phyloP scores from a whole-genome alignment of 2,888 invertebrate species.

The Mimas tiliae region DNA sequence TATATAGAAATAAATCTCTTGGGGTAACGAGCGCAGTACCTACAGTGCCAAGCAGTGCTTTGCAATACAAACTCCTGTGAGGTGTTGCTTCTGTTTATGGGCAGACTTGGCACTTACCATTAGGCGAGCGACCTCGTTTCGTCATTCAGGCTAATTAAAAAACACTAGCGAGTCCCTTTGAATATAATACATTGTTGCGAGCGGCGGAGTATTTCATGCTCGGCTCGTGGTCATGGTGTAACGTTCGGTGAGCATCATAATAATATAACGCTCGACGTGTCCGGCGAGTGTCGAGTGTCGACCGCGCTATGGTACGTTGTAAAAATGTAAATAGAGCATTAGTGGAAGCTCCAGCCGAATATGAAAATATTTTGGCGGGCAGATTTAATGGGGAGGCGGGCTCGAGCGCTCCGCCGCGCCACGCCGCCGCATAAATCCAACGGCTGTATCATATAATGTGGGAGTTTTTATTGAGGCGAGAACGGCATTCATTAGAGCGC shows the following conservation, averaged over 20 bases:
- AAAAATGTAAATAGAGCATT: conserved; percentile 46
- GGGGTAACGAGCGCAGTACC: no score
- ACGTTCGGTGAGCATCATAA: not conserved
- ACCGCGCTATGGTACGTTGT: conserved; percentile 23
- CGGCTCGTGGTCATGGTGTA: not conserved
- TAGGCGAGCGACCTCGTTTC: no score
- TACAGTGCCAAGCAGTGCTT: no score
- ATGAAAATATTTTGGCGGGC: conserved; percentile 45
- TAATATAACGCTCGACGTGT: not conserved
- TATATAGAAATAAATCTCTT: no score
- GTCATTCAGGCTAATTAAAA: no score
- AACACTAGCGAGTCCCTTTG: no score
- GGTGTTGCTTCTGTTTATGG: no score
- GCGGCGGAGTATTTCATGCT: no score
- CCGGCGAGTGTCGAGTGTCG: not conserved
- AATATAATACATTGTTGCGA: no score
- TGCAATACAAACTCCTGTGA: no score
- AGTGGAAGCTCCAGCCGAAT: conserved; percentile 35
- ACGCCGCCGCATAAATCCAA: conserved; percentile 43
- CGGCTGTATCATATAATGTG: conserved; percentile 56
- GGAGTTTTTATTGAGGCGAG: conserved; percentile 62
- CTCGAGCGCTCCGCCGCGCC: conserved; percentile 29
- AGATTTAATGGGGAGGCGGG: conserved; percentile 39
- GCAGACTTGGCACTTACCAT: no score
- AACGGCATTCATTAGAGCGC: conserved; percentile 61